phyloP scores from a whole-genome alignment of 2,888 invertebrate species.

The Ypsolopha scabrella region DNA sequence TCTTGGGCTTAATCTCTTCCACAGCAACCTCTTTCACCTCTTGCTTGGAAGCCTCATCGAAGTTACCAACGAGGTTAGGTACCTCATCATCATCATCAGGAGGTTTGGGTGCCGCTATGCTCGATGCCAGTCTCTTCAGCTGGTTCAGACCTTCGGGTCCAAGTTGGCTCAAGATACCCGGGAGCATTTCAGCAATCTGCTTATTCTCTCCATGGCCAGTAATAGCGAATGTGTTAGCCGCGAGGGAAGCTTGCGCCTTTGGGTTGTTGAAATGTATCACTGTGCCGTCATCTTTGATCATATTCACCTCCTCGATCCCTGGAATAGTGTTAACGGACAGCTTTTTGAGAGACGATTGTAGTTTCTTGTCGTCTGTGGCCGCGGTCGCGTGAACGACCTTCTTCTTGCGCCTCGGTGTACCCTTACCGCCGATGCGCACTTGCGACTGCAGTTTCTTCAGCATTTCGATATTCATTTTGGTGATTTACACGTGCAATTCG shows the following conservation, averaged over 20 bases:
- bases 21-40: conserved; percentile 72
- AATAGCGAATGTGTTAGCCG: conserved; percentile 99
- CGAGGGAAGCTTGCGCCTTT: conserved; percentile 98
- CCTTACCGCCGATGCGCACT: conserved; percentile 98
- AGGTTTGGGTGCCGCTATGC: conserved; percentile 69
- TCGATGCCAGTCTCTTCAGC: conserved; percentile 87
- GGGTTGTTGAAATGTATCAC: conserved; percentile 99
- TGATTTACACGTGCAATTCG: conserved; percentile 41
- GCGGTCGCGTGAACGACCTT: conserved; percentile 99
- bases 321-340: conserved; percentile 98
- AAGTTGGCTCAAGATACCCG: conserved; percentile 96
- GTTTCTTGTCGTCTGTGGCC: conserved; percentile 99
- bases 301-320: conserved; percentile 99
- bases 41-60: conserved; percentile 96
- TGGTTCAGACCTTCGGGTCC: conserved; percentile 97
- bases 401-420: conserved; percentile 99
- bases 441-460: conserved; percentile 94
- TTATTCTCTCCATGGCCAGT: conserved; percentile 99
- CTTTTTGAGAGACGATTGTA: conserved; percentile 98
- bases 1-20: conserved; percentile 50
- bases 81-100: conserved; percentile 90
- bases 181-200: conserved; percentile 99
- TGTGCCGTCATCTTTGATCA: conserved; percentile 99
- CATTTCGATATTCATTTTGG: conserved; percentile 94
- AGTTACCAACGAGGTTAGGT: conserved; percentile 97